phyloP scores from a whole-genome alignment of 2,113 vertebrate species.

The Petrocephalus microphthalmus region DNA sequence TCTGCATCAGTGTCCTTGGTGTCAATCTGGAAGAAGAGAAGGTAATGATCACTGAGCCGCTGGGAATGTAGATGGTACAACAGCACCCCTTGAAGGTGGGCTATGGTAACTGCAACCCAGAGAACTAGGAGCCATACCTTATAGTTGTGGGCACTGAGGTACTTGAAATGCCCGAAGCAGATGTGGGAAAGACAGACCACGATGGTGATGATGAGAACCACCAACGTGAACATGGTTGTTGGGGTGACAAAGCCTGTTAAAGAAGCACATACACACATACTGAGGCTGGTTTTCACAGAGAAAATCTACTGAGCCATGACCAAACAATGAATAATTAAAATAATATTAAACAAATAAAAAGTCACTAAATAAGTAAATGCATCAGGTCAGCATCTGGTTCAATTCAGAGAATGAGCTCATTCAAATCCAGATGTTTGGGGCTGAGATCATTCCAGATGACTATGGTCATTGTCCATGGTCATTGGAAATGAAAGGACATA shows the following conservation, averaged over 20 bases:
- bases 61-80: constrained; percentile 6
- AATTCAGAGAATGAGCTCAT: neutral
- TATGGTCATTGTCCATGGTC: neutral
- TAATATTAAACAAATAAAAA: neutral
- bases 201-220: constrained; percentile 92
- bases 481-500: neutral
- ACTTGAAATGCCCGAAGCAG: constrained; percentile 98
- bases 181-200: constrained; percentile 92
- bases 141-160: constrained; percentile 97
- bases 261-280: neutral
- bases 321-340: neutral
- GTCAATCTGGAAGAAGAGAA: constrained; percentile 71
- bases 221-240: constrained; percentile 92
- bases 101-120: neutral
- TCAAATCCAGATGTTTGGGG: neutral
- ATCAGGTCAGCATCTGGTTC: neutral
- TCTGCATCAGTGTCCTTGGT: constrained; percentile 77
- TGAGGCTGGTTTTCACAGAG: neutral
- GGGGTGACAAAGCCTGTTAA: constrained; percentile 77
- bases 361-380: neutral
- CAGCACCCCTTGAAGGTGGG: neutral
- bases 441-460: neutral
- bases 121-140: constrained; percentile 65
- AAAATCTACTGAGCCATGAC: neutral
- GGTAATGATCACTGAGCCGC: neutral